Conservation (phyloP, 2,888 invertebrate species). For the Cryptus armator region DNA sequence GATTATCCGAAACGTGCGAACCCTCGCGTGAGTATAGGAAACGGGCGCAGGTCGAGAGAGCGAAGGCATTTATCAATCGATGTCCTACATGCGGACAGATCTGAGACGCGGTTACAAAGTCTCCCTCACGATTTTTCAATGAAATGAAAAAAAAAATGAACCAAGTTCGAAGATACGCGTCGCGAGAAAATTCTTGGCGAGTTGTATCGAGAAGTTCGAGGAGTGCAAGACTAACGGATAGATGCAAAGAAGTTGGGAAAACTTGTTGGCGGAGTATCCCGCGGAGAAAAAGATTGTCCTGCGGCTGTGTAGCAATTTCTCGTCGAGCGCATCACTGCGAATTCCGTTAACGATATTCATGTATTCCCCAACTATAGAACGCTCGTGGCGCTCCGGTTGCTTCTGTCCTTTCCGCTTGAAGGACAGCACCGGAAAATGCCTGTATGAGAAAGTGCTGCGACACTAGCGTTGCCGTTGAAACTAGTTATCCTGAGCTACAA, state of each 20-base stretch:
- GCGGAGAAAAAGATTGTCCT: not conserved
- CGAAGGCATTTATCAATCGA: slow-evolving; percentile 40
- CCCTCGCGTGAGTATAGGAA: not conserved
- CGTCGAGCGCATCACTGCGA: slow-evolving; percentile 37
- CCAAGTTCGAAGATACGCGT: not conserved
- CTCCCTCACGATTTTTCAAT: not conserved
- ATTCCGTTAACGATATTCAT: slow-evolving; percentile 59
- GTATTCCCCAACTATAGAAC: slow-evolving; percentile 45
- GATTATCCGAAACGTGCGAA: slow-evolving; percentile 1
- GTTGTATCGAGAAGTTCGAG: not conserved
- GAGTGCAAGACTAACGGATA: not conserved
- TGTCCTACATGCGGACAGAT: slow-evolving; percentile 25
- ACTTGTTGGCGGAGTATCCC: slow-evolving; percentile 30
- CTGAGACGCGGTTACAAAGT: not conserved
- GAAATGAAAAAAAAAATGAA: too few relatives aligned
- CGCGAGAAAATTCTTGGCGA: not conserved
- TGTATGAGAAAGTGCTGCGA: slow-evolving; percentile 21
- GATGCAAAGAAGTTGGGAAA: slow-evolving; percentile 13
- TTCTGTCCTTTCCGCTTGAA: not conserved
- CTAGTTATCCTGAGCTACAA: slow-evolving; percentile 15
- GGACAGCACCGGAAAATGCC: slow-evolving; percentile 30
- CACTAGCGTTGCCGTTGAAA: not conserved
- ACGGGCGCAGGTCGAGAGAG: not conserved
- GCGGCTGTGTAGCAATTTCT: slow-evolving; percentile 16
- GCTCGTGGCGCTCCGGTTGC: slow-evolving; percentile 15